phyloP scores from a whole-genome alignment of 2,888 invertebrate species.

The Pollenia labialis region DNA sequence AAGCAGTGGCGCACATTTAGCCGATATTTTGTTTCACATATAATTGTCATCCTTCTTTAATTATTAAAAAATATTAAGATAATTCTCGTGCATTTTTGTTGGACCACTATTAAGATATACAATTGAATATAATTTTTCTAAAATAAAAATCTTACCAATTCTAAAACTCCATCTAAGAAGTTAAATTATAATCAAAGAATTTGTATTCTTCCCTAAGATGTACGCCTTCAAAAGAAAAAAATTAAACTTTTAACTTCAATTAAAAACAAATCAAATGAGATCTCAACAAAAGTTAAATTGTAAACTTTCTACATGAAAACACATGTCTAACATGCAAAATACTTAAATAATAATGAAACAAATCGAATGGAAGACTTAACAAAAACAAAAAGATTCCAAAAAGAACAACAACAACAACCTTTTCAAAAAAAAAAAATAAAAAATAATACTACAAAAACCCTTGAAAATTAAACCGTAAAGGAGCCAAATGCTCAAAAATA shows the following conservation, averaged over 20 bases:
- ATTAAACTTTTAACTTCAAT: slow-evolving; percentile 2
- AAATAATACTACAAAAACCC: slow-evolving; percentile 2
- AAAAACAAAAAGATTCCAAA: slow-evolving; percentile 2
- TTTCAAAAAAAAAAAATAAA: neutral
- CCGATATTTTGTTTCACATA: too few species aligned
- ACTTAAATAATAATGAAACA: slow-evolving; percentile 36
- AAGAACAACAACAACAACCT: slow-evolving; percentile 31
- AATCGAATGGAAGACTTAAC: neutral
- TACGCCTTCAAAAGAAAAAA: neutral
- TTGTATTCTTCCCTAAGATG: too few species aligned
- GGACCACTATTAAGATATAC: too few species aligned
- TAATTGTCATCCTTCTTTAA: too few species aligned
- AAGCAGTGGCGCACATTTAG: too few species aligned
- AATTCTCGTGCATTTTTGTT: too few species aligned
- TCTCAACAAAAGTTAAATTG: slow-evolving; percentile 24
- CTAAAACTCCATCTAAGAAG: too few species aligned
- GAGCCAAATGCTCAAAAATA: slow-evolving; percentile 37
- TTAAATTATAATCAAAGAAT: too few species aligned
- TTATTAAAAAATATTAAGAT: too few species aligned
- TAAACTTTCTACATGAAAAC: slow-evolving; percentile 57
- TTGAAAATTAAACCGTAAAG: slow-evolving; percentile 36
- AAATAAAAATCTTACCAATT: too few species aligned
- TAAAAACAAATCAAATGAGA: slow-evolving; percentile 14
- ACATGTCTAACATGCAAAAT: slow-evolving; percentile 66
- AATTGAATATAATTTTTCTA: too few species aligned